Evolutionary conservation across 2,888 invertebrate species (phyloP).

Genomic region (Torymus auratus): DNA sequence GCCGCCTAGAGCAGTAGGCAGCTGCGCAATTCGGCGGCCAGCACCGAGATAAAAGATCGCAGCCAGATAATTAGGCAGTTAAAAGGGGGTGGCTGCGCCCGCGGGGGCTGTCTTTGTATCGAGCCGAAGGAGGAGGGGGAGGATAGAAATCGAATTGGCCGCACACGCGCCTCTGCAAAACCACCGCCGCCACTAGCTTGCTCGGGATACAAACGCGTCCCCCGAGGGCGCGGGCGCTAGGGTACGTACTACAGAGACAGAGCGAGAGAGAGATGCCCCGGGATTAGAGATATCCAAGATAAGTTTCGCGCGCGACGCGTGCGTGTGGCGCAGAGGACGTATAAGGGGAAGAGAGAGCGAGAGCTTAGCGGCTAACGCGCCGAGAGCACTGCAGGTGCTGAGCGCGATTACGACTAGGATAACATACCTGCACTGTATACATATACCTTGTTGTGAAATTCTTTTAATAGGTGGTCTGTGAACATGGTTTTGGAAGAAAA

Average conservation of each 20-base stretch:
- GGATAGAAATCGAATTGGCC: conserved; percentile 41
- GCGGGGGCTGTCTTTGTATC: neutral
- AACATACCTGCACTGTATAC: too few species aligned
- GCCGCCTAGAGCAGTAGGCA: conserved; percentile 3
- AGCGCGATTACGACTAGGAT: too few species aligned
- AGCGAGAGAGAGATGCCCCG: neutral
- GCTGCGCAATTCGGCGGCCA: conserved; percentile 8
- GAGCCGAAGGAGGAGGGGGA: neutral
- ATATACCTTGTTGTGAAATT: too few species aligned
- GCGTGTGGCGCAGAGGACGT: neutral
- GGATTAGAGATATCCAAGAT: conserved; percentile 51
- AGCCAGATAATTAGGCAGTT: conserved; percentile 51
- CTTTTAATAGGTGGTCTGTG: too few species aligned
- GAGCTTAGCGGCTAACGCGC: too few species aligned
- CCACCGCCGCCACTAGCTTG: conserved; percentile 20
- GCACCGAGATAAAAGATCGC: conserved; percentile 49
- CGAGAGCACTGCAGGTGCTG: too few species aligned
- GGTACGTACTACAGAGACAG: neutral
- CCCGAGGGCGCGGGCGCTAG: conserved; percentile 9
- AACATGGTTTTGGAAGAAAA: too few species aligned
- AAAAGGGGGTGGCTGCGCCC: conserved; percentile 1
- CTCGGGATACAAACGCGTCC: conserved; percentile 51
- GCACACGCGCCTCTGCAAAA: conserved; percentile 20
- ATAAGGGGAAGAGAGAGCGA: too few species aligned
- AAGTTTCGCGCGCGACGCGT: conserved; percentile 36